Percentiles rank a stretch among this genome's conserved stretches.
Evolutionary conservation across 2,888 invertebrate genomes (phyloP).

Genomic region (Eumacrocentrus americanus): DNA sequence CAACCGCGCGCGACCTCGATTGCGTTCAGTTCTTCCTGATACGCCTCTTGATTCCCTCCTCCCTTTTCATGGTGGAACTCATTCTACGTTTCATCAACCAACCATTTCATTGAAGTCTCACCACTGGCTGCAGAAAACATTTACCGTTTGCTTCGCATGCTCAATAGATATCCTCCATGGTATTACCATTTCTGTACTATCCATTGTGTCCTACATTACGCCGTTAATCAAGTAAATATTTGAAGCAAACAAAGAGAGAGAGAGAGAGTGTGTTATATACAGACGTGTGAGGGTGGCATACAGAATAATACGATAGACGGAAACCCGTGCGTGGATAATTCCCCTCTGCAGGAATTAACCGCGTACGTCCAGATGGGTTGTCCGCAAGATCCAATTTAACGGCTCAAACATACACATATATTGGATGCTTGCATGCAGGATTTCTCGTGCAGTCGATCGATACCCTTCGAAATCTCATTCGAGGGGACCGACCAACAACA

Average conservation of each 20-base stretch:
- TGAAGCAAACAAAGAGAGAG: neutral
- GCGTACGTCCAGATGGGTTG: neutral
- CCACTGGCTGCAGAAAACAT: neutral
- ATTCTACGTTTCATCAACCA: slow-evolving; percentile 1
- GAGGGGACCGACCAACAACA: too few relatives aligned
- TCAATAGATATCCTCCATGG: too few relatives aligned
- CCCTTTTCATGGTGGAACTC: neutral
- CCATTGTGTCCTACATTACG: too few relatives aligned
- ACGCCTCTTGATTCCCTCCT: slow-evolving; percentile 32
- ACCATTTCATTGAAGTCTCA: slow-evolving; percentile 5
- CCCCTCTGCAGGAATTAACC: neutral
- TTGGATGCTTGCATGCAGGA: too few relatives aligned
- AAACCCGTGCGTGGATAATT: slow-evolving; percentile 24
- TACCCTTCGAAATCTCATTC: too few relatives aligned
- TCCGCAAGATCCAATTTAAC: slow-evolving; percentile 7
- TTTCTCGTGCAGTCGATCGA: too few relatives aligned
- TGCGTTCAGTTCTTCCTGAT: slow-evolving; percentile 38
- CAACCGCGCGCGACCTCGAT: slow-evolving; percentile 43
- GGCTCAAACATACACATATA: neutral
- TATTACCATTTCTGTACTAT: too few relatives aligned
- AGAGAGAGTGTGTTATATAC: neutral
- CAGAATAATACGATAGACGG: neutral
- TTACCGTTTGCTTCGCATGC: neutral
- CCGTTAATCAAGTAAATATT: slow-evolving; percentile 24
- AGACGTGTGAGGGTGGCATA: slow-evolving; percentile 21